phyloP scores from a whole-genome alignment of 1,140 invertebrate species.

The Teleogryllus occipitalis region DNA sequence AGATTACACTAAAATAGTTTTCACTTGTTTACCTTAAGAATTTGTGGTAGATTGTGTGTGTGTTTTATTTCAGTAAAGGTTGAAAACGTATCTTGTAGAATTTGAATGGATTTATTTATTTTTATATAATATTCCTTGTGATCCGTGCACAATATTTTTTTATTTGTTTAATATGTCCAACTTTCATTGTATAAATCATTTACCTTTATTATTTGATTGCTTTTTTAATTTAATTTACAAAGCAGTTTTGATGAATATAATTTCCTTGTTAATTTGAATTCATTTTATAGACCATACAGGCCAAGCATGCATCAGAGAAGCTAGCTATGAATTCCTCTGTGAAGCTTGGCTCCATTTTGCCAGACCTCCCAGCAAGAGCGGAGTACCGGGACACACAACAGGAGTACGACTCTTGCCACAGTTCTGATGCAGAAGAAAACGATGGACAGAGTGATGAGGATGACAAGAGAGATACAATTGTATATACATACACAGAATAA shows the following conservation, averaged over 20 bases:
- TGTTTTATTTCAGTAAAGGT: too few species aligned
- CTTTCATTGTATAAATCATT: not conserved
- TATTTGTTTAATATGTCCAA: not conserved
- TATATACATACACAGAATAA: not conserved
- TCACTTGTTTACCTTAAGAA: too few species aligned
- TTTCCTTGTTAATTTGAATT: too few species aligned
- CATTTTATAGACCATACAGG: constrained; percentile 12
- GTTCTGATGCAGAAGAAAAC: constrained; percentile 12
- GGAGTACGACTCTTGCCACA: constrained; percentile 9
- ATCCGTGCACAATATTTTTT: not conserved
- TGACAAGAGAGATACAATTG: constrained; percentile 7
- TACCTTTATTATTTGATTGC: not conserved
- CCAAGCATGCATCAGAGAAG: constrained; percentile 15
- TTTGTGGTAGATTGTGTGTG: too few species aligned
- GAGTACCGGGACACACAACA: constrained; percentile 8
- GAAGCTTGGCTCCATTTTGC: not conserved
- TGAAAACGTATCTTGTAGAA: not conserved
- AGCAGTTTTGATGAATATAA: not conserved
- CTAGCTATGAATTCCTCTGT: not conserved
- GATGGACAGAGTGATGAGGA: constrained; percentile 7
- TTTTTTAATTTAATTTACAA: not conserved
- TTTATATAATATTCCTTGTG: not conserved
- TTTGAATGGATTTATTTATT: not conserved
- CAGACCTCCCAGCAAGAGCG: not conserved
- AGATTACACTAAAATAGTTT: too few species aligned